Evolutionary conservation across 1,140 invertebrate genomes (phyloP).

Genomic region (Bombus affinis): DNA sequence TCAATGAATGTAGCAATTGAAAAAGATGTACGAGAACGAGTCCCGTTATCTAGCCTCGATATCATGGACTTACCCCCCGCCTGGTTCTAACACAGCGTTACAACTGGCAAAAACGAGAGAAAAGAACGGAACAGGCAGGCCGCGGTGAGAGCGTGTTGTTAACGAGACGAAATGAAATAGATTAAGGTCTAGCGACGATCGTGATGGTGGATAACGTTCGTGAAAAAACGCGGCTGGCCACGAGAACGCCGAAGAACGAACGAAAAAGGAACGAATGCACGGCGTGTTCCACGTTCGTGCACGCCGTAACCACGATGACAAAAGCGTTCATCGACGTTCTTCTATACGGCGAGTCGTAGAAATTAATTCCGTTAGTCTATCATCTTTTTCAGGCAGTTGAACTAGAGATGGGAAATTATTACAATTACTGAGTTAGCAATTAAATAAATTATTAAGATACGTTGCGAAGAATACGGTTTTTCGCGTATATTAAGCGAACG

Average conservation of each 20-base stretch:
- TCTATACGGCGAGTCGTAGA: not conserved
- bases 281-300: conserved; percentile 12
- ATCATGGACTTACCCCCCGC: not conserved
- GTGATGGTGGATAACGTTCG: conserved; percentile 4
- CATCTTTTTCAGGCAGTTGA: rapidly evolving
- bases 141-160: conserved; percentile 9
- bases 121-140: conserved; percentile 1
- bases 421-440: too few species aligned
- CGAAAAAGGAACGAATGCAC: not conserved
- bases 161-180: conserved; percentile 55
- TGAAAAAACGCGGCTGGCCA: conserved; percentile 19
- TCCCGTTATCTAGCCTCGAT: not conserved
- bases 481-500: too few species aligned
- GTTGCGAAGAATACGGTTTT: too few species aligned
- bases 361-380: not conserved
- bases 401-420: not conserved
- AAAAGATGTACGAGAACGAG: not conserved
- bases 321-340: not conserved
- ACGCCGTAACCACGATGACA: conserved; percentile 9
- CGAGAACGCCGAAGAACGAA: not conserved
- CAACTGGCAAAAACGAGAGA: not conserved
- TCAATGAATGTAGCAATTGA: not conserved
- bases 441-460: too few species aligned
- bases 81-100: too few species aligned
- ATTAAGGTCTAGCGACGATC: conserved; percentile 40